Percentiles rank a stretch among this genome's conserved stretches.
phyloP scores from a whole-genome alignment of 1,140 invertebrate species.

The Contarinia nasturtii region DNA sequence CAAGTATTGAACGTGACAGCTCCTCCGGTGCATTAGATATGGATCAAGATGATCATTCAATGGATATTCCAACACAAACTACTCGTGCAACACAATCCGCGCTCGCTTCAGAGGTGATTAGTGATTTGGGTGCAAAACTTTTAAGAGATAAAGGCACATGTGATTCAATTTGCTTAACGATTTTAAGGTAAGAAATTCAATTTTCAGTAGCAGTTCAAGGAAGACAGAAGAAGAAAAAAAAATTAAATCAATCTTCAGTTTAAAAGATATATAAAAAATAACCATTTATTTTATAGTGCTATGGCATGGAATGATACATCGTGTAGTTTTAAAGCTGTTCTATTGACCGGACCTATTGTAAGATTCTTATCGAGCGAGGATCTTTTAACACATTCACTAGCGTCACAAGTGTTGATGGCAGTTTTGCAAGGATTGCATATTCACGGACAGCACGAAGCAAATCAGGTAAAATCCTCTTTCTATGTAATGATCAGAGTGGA shows the following conservation, averaged over 20 bases:
- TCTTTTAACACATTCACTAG: constrained; percentile 41
- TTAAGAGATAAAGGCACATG: constrained; percentile 41
- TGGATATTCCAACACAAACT: constrained; percentile 31
- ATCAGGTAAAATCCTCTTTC: constrained; percentile 30
- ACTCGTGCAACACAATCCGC: constrained; percentile 28
- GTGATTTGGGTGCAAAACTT: constrained; percentile 49
- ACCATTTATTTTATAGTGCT: too few relatives aligned
- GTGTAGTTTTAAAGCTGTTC: constrained; percentile 53
- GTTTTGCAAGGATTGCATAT: constrained; percentile 54
- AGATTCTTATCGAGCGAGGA: constrained; percentile 34
- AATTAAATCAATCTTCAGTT: too few relatives aligned
- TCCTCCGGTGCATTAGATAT: constrained; percentile 27
- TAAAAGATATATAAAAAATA: too few relatives aligned
- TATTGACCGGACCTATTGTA: constrained; percentile 45
- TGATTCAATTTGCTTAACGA: constrained; percentile 39
- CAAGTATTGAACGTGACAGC: constrained; percentile 13
- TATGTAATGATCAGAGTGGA: too few relatives aligned
- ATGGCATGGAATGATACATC: constrained; percentile 71
- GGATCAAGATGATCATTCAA: constrained; percentile 45
- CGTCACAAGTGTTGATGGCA: constrained; percentile 45
- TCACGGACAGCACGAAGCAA: constrained; percentile 71
- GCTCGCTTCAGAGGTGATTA: constrained; percentile 42
- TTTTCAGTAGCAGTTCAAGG: too few relatives aligned
- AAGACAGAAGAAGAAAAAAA: too few relatives aligned
- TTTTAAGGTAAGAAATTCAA: constrained; percentile 29